phyloP scores from a whole-genome alignment of 2,113 vertebrate genomes.

The Gulo gulo region DNA sequence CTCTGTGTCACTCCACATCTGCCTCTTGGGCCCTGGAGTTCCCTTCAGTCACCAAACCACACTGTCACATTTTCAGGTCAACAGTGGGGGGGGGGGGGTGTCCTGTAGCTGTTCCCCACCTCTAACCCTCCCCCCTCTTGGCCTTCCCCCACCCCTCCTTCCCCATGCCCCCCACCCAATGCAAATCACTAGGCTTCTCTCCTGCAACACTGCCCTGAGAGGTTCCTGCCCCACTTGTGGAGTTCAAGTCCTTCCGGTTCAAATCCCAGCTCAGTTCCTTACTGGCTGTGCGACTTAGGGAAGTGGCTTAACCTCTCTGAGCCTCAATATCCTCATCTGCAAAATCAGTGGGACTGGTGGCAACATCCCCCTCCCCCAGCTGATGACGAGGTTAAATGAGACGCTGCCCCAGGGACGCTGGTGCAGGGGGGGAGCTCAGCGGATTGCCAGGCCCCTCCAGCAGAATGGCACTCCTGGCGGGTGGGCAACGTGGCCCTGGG shows the following conservation, averaged over 20 bases:
- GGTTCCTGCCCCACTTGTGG: neutral
- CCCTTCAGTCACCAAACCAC: neutral
- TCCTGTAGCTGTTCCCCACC: neutral
- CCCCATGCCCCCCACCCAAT: neutral
- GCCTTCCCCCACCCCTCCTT: no score
- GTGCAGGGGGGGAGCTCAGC: neutral
- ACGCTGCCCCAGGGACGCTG: rapidly evolving
- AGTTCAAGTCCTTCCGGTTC: neutral
- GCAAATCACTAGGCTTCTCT: neutral
- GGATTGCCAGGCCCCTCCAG: neutral
- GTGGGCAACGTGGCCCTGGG: no score
- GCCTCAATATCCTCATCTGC: neutral
- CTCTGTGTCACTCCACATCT: rapidly evolving
- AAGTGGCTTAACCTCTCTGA: neutral
- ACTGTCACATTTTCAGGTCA: neutral
- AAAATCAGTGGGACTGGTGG: no score
- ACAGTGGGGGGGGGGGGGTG: neutral
- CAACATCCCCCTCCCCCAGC: neutral
- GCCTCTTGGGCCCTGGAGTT: neutral
- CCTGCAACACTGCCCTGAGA: neutral
- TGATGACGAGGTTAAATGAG: neutral
- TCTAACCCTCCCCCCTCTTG: neutral
- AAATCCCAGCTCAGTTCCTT: neutral
- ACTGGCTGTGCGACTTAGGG: neutral
- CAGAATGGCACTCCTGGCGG: rapidly evolving